These are phyloP conservation scores for Scaptomyza hsui DNA, from an alignment of 1,140 invertebrate genomes.

Conservation along the genomic window DNA sequence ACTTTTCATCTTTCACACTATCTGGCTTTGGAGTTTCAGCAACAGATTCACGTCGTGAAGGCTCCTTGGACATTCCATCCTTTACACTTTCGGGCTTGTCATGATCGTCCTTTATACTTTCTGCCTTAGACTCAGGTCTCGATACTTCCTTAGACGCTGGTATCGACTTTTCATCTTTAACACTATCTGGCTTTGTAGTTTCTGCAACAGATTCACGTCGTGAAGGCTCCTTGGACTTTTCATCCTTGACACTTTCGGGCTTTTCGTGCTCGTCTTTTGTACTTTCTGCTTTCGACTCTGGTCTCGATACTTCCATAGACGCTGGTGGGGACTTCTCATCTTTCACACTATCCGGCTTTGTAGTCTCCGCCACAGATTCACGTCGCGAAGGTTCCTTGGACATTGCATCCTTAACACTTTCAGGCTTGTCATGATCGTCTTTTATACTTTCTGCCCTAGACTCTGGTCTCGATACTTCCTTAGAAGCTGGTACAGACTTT, in stretches of 20 bases:
- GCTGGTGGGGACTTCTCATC: slow-evolving; percentile 28
- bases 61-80: slow-evolving; percentile 19
- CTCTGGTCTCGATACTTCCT: slow-evolving; percentile 51
- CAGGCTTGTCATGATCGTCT: slow-evolving; percentile 25
- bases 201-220: slow-evolving; percentile 33
- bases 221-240: slow-evolving; percentile 27
- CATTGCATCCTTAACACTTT: slow-evolving; percentile 10
- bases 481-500: slow-evolving; percentile 47
- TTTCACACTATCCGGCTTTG: slow-evolving; percentile 16
- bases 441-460: slow-evolving; percentile 49
- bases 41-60: slow-evolving; percentile 40
- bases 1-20: slow-evolving; percentile 30
- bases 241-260: slow-evolving; percentile 5
- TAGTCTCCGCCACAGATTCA: slow-evolving; percentile 28
- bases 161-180: slow-evolving; percentile 40
- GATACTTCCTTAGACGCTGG: slow-evolving; percentile 38
- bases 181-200: slow-evolving; percentile 3
- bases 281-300: slow-evolving; percentile 30
- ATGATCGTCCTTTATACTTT: slow-evolving; percentile 18
- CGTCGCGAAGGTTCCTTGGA: slow-evolving; percentile 28
- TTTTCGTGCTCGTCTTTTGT: not conserved
- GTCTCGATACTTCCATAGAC: slow-evolving; percentile 33
- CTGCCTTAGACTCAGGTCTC: slow-evolving; percentile 40
- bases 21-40: slow-evolving; percentile 16
- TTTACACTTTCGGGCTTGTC: slow-evolving; percentile 17